These are phyloP conservation scores for Antennarius maculatus DNA, from an alignment of 2,797 vertebrate genomes.

Conservation along the genomic window DNA sequence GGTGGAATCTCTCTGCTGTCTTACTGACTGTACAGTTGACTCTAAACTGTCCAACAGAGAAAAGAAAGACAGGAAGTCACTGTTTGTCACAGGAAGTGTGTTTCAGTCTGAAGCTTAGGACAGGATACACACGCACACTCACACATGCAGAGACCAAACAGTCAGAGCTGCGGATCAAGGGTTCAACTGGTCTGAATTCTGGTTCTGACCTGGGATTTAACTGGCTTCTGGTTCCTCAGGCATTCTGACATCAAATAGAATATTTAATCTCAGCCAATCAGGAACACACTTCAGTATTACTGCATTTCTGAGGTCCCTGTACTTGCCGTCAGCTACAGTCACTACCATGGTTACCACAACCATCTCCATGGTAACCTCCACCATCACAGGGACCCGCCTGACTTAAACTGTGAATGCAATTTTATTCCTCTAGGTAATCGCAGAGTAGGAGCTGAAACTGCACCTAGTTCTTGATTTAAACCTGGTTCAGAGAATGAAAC, in stretches of 20 bases:
- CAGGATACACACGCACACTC: slow-evolving; percentile 5
- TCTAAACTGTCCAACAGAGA: neutral
- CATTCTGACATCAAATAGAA: too few relatives aligned
- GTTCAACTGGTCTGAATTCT: too few relatives aligned
- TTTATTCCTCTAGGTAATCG: neutral
- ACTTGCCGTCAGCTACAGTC: slow-evolving; percentile 38
- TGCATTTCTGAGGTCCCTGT: slow-evolving; percentile 32
- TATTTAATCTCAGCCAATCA: too few relatives aligned
- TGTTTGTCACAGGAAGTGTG: slow-evolving; percentile 22
- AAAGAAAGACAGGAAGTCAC: slow-evolving; percentile 32
- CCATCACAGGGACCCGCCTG: slow-evolving; percentile 32
- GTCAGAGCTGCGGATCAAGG: neutral
- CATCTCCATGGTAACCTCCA: slow-evolving; percentile 46
- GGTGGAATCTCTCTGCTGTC: neutral
- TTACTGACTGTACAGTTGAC: neutral
- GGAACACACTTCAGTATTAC: slow-evolving; percentile 3
- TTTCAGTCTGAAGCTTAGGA: slow-evolving; percentile 10
- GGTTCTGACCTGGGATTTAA: neutral
- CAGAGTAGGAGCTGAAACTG: neutral
- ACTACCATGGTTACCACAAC: slow-evolving; percentile 46
- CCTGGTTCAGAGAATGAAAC: too few relatives aligned
- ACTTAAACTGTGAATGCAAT: slow-evolving; percentile 17
- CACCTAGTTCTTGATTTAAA: neutral
- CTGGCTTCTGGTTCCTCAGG: too few relatives aligned
- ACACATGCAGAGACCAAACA: slow-evolving; percentile 6